A percentile compares a stretch with the other conserved stretches of the same genome.
These are phyloP conservation scores for Cyclopterus lumpus DNA, from an alignment of 2,797 vertebrate species.

Conservation along the genomic window DNA sequence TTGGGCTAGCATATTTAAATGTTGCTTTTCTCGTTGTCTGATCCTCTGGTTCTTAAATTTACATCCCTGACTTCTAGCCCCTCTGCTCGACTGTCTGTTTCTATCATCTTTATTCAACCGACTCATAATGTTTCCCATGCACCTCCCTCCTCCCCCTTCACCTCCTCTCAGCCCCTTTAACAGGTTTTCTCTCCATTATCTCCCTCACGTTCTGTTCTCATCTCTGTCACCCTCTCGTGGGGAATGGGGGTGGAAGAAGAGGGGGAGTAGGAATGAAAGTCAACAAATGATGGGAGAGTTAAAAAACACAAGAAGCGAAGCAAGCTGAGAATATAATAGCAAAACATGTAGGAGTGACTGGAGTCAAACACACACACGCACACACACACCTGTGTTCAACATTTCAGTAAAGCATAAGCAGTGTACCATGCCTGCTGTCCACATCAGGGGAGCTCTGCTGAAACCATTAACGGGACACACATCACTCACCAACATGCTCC, in stretches of 20 bases:
- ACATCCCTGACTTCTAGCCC: constrained; percentile 17
- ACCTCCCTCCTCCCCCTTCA: constrained; percentile 11
- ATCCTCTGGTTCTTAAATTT: constrained; percentile 5
- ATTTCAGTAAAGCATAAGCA: constrained; percentile 80
- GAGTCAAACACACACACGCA: constrained; percentile 26
- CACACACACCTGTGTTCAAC: constrained; percentile 77
- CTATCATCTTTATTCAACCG: constrained; percentile 50
- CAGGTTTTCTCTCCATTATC: constrained; percentile 75
- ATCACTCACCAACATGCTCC: constrained; percentile 63
- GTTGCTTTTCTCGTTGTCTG: neutral
- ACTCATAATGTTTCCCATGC: constrained; percentile 40
- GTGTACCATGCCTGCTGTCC: constrained; percentile 69
- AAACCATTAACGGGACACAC: constrained; percentile 80
- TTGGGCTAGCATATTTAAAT: neutral
- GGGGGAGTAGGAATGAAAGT: constrained; percentile 57
- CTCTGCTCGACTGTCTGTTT: constrained; percentile 48
- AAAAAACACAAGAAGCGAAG: constrained; percentile 21
- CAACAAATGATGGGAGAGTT: constrained; percentile 40
- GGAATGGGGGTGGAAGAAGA: constrained; percentile 65
- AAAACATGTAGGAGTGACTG: constrained; percentile 44
- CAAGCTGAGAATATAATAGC: constrained; percentile 50
- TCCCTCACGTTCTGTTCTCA: constrained; percentile 64
- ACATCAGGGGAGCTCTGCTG: constrained; percentile 76
- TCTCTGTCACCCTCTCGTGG: constrained; percentile 70
- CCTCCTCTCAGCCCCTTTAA: constrained; percentile 49